phyloP scores from a whole-genome alignment of 2,113 vertebrate species.

The Tragulus kanchil region DNA sequence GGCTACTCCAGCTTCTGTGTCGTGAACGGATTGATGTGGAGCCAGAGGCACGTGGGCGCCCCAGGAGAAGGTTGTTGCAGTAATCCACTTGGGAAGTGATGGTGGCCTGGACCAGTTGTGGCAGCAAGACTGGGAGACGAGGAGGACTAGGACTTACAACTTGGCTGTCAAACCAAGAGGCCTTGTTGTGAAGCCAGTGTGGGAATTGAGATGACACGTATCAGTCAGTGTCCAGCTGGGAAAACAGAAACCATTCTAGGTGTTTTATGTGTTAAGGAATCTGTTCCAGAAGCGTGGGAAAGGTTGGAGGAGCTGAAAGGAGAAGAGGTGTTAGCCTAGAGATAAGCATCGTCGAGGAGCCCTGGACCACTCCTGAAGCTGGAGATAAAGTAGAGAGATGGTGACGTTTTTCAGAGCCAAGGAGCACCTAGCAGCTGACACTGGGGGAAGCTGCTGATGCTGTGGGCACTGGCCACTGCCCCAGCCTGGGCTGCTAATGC shows the following conservation, averaged over 20 bases:
- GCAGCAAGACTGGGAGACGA: not conserved
- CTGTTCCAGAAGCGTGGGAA: not conserved
- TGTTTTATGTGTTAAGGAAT: slow-evolving; percentile 22
- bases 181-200: not conserved
- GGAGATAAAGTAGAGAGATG: not conserved
- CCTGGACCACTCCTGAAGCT: not conserved
- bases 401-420: not conserved
- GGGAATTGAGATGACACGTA: not conserved
- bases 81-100: not conserved
- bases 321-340: not conserved
- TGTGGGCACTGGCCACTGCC: not conserved
- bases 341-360: not conserved
- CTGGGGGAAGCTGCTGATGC: not conserved
- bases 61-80: not conserved
- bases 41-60: not conserved
- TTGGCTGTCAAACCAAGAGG: not conserved
- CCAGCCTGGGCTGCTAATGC: not conserved
- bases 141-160: not conserved
- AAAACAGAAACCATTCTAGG: not conserved
- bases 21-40: not conserved
- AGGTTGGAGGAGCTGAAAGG: not conserved
- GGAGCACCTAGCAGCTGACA: not conserved
- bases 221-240: not conserved
- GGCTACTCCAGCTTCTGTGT: not conserved
- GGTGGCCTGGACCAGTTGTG: no score